Conservation (phyloP, 64 coral and sea anemone genomes). For the Anthopleura sola region DNA sequence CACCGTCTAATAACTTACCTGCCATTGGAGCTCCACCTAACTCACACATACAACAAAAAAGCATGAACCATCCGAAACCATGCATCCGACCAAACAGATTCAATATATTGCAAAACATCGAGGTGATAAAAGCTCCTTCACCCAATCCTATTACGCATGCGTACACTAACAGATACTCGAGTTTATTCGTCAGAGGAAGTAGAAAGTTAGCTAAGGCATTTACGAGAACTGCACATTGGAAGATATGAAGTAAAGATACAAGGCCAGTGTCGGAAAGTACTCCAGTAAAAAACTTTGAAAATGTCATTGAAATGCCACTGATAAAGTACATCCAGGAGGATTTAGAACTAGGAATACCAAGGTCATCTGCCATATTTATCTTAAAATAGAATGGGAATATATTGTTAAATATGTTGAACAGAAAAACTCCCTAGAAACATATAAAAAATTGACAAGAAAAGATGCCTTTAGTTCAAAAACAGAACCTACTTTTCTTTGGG, state of each 20-base stretch:
- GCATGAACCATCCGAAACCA: neutral
- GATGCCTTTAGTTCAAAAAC: too few relatives aligned
- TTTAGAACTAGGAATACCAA: neutral
- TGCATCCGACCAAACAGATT: neutral
- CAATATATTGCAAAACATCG: neutral
- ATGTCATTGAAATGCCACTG: neutral
- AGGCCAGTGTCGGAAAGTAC: neutral
- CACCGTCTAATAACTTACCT: too few relatives aligned
- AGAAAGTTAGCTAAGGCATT: neutral
- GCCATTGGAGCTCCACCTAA: neutral
- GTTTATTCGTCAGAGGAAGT: neutral
- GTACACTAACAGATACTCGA: neutral
- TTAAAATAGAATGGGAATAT: too few relatives aligned
- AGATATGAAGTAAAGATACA: neutral
- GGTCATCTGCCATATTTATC: too few relatives aligned
- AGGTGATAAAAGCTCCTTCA: neutral
- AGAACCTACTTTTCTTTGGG: too few relatives aligned
- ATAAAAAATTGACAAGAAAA: too few relatives aligned
- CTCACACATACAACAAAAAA: neutral
- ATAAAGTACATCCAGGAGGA: conserved; percentile 18
- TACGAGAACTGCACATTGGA: neutral
- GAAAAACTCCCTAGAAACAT: too few relatives aligned
- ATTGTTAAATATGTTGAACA: too few relatives aligned
- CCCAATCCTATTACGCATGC: neutral
- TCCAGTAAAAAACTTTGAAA: neutral